Evolutionary conservation across 2,797 vertebrate species (phyloP), one percentile per base, ranked within the genome.

Genomic region (Ctenochaetus hawaiiensis): DNA sequence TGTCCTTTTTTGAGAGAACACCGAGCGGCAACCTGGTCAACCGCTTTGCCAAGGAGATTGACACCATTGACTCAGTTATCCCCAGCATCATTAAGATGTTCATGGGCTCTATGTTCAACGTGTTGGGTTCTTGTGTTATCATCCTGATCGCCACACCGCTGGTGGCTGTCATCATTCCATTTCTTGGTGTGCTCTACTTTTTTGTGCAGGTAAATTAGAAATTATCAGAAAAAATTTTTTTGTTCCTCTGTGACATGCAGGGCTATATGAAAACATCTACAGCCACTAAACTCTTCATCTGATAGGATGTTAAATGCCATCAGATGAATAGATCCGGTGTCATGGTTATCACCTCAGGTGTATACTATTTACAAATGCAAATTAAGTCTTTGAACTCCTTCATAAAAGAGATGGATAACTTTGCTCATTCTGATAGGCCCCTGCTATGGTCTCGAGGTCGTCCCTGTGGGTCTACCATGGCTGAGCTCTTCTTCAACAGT

Each of bases 11-110:
- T 5, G 98, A 99, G 81, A 95, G 96, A 9, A 99, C 98, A 0
- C 98, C 98, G 41, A 99, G 97, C 0, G 98, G 98, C 16, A 99
- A 99, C 89, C 94, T 99, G 65, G 97, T 99, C 61, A 99, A 99
- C 87, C 97, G 98, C 64, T 99, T 99, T 82, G 95, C 98, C 64
- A 99, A 98, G 87, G 98, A 99, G 88, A 95, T 97, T 0, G 97
- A 99, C 92, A 99, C 96, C 23, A 98, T 99, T 20, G 98, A 99
- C 92, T 95, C 97, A 0, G 67, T 96, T 80, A 97, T 99, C 51
- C 98, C 98, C 0, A 96, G 94, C 83, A 96, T 98, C 69, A 96
- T 99, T 74, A 98, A 97, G 94, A 99, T 99, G 98, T 98, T 99
- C 91, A 94, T 98, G 95, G 97, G 97, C 77, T 99, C 97, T 0